Evolutionary conservation across 2,113 vertebrate species (phyloP).

Genomic region (Ia io): DNA sequence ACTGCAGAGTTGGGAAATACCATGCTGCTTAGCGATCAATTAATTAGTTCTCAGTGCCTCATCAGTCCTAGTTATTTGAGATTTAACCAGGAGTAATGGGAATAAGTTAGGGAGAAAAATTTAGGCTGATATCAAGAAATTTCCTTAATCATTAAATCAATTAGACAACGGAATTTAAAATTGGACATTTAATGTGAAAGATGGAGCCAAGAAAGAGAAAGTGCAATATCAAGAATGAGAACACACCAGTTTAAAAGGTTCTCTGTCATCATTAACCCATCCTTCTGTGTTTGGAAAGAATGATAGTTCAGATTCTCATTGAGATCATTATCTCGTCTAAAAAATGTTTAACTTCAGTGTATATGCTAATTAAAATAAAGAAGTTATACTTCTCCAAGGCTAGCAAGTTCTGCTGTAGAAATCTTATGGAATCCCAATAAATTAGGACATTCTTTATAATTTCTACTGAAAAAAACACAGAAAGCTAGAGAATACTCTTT

Average conservation of each 20-base stretch:
- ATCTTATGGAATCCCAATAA: background rate
- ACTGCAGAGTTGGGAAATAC: constrained; percentile 11
- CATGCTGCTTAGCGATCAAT: constrained; percentile 49
- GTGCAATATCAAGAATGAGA: constrained; percentile 29
- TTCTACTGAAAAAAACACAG: background rate
- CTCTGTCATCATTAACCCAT: background rate
- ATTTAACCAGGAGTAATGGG: constrained; percentile 71
- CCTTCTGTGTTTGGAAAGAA: constrained; percentile 2
- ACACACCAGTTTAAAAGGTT: constrained; percentile 26
- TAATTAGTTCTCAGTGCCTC: constrained; percentile 69
- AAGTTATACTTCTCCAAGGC: background rate
- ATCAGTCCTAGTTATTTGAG: constrained; percentile 70
- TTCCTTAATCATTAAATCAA: constrained; percentile 77
- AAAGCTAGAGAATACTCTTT: background rate
- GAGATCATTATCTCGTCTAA: background rate
- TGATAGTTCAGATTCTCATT: background rate
- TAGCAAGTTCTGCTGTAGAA: background rate
- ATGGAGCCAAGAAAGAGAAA: constrained; percentile 55
- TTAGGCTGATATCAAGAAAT: constrained; percentile 67
- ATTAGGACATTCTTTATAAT: background rate
- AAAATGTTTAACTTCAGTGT: background rate
- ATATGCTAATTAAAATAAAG: background rate
- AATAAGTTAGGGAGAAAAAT: constrained; percentile 69
- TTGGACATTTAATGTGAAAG: constrained; percentile 68
- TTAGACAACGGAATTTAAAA: constrained; percentile 69